phyloP scores from a whole-genome alignment of 2,113 vertebrate species.

The Psammodynastes pulverulentus region DNA sequence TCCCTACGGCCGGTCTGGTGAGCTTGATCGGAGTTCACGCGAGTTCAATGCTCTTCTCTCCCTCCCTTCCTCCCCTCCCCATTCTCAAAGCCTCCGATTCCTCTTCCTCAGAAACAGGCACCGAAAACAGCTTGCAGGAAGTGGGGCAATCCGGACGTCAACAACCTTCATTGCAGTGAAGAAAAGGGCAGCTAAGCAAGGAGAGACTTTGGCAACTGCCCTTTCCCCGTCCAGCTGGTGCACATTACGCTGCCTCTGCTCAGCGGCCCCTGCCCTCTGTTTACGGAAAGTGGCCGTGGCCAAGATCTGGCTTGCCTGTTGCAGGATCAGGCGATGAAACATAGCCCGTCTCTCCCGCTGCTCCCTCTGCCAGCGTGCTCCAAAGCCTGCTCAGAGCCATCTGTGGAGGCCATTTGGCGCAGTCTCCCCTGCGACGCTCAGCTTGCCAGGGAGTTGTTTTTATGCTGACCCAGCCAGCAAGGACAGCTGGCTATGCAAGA shows the following conservation, averaged over 20 bases:
- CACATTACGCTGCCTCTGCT: background rate
- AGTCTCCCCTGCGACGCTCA: background rate
- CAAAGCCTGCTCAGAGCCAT: conserved; percentile 1
- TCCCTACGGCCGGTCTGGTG: background rate
- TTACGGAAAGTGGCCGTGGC: background rate
- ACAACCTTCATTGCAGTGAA: background rate
- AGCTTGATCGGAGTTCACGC: background rate
- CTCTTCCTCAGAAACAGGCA: background rate
- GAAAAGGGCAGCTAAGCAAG: background rate
- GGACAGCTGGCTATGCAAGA: conserved; percentile 20
- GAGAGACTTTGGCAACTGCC: background rate
- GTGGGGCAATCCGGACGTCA: background rate
- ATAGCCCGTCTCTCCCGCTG: background rate
- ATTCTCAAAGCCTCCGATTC: background rate
- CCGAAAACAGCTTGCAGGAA: background rate
- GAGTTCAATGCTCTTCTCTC: background rate
- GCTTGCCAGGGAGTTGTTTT: conserved; percentile 4
- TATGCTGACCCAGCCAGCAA: conserved; percentile 11
- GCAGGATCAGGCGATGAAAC: background rate
- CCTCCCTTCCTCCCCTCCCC: too few relatives aligned
- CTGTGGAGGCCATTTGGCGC: conserved; percentile 27
- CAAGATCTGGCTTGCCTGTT: background rate
- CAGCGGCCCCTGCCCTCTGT: accelerated
- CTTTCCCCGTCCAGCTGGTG: background rate
- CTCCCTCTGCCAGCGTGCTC: background rate